Evolutionary conservation across 2,797 vertebrate species (phyloP).

Genomic region (Lagocephalus sceleratus): DNA sequence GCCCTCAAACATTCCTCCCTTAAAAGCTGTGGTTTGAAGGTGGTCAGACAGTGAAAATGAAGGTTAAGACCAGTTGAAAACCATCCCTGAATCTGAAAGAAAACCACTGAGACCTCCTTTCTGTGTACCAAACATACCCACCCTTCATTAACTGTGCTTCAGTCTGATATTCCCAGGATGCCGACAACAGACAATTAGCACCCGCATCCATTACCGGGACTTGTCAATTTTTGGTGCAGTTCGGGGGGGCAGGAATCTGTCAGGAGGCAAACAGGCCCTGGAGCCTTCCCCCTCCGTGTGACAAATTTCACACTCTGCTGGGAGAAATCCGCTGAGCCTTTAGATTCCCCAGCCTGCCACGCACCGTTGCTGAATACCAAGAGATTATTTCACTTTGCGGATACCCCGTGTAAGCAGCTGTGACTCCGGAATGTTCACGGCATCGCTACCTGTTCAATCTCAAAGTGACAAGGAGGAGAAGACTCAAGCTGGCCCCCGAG

Average conservation of each 20-base stretch:
- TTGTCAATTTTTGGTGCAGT: constrained; percentile 51
- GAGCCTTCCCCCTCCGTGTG: constrained; percentile 56
- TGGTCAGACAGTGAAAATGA: too few species aligned
- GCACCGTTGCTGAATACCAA: constrained; percentile 48
- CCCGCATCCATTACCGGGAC: constrained; percentile 37
- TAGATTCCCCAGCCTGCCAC: constrained; percentile 57
- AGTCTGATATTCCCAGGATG: constrained; percentile 39
- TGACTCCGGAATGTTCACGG: constrained; percentile 18
- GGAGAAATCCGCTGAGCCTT: constrained; percentile 61
- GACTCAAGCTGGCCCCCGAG: constrained; percentile 39
- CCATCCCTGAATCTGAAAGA: too few species aligned
- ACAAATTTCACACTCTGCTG: constrained; percentile 70
- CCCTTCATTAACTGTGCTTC: constrained; percentile 41
- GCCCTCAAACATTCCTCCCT: too few species aligned
- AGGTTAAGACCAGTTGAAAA: too few species aligned
- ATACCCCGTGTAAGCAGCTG: constrained; percentile 47
- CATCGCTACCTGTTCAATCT: constrained; percentile 42
- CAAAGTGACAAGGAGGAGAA: constrained; percentile 22
- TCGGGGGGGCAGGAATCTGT: constrained; percentile 45
- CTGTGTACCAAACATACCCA: constrained; percentile 10
- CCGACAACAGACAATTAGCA: constrained; percentile 41
- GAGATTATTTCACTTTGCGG: constrained; percentile 56
- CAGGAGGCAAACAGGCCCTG: constrained; percentile 34
- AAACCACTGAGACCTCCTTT: too few species aligned
- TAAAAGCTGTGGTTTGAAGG: too few species aligned